A percentile compares a stretch with the other conserved stretches of the same genome.
Evolutionary conservation across 2,113 vertebrate species (phyloP).

Genomic region (Brienomyrus longianalis): DNA sequence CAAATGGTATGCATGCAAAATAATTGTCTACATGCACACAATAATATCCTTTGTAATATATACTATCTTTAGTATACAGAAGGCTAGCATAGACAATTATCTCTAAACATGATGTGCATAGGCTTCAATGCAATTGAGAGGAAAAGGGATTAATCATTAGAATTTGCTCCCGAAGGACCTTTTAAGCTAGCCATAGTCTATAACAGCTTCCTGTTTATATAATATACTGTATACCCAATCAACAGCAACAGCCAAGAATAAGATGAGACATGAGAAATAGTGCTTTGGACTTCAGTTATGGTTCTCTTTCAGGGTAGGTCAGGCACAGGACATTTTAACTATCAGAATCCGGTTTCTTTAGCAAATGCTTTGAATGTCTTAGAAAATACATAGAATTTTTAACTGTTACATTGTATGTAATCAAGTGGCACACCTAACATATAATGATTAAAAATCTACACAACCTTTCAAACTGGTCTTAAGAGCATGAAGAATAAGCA

Average conservation of each 20-base stretch:
- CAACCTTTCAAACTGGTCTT: background rate
- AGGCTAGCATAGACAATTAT: conserved; percentile 1
- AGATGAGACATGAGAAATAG: background rate
- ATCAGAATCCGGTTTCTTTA: background rate
- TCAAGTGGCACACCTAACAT: background rate
- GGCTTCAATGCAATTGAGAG: background rate
- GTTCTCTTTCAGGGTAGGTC: background rate
- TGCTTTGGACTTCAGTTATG: background rate
- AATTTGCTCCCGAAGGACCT: background rate
- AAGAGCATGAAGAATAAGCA: background rate
- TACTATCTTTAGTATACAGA: conserved; percentile 10
- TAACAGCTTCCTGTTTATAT: background rate
- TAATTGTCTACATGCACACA: conserved; percentile 10
- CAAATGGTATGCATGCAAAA: conserved; percentile 40
- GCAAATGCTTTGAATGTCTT: background rate
- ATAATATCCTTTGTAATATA: background rate
- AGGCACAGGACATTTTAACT: background rate
- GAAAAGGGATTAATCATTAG: background rate
- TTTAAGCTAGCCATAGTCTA: background rate
- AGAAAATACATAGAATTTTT: background rate
- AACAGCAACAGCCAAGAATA: background rate
- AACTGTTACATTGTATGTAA: background rate
- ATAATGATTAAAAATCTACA: background rate
- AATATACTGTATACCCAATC: background rate
- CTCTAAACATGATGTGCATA: conserved; percentile 6